Evolutionary conservation across 1,140 invertebrate species (phyloP).

Genomic region (Ips typographus): DNA sequence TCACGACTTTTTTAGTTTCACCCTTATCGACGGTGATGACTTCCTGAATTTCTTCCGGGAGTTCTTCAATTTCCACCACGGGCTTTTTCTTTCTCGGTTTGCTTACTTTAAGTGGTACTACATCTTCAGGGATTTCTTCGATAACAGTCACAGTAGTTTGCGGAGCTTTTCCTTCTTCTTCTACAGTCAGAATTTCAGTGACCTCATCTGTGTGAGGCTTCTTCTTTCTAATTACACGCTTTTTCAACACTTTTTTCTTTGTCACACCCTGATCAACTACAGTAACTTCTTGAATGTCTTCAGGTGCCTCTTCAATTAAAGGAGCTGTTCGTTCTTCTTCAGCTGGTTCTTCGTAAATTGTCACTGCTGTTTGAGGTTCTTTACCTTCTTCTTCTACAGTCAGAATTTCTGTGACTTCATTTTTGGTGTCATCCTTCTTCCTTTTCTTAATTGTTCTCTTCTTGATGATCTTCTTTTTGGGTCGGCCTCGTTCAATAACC

Average conservation of each 20-base stretch:
- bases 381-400: constrained; percentile 47
- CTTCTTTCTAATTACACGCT: constrained; percentile 45
- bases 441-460: constrained; percentile 18
- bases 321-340: constrained; percentile 45
- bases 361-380: constrained; percentile 44
- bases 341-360: constrained; percentile 45
- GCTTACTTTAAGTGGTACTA: background rate
- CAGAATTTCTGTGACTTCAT: constrained; percentile 50
- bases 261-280: constrained; percentile 45
- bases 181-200: constrained; percentile 44
- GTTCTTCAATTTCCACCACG: constrained; percentile 33
- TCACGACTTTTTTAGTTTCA: constrained; percentile 48
- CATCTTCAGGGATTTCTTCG: constrained; percentile 24
- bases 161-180: constrained; percentile 48
- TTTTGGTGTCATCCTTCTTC: constrained; percentile 48
- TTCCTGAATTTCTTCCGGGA: constrained; percentile 47
- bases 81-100: constrained; percentile 38
- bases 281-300: constrained; percentile 41
- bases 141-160: constrained; percentile 47
- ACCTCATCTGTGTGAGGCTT: constrained; percentile 43
- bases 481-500: constrained; percentile 35
- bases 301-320: constrained; percentile 36
- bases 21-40: constrained; percentile 39
- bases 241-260: constrained; percentile 42
- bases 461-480: constrained; percentile 41